Base-by-base conservation (phyloP, 1,140 invertebrate species). In the Caenorhabditis briggsae region DNA sequence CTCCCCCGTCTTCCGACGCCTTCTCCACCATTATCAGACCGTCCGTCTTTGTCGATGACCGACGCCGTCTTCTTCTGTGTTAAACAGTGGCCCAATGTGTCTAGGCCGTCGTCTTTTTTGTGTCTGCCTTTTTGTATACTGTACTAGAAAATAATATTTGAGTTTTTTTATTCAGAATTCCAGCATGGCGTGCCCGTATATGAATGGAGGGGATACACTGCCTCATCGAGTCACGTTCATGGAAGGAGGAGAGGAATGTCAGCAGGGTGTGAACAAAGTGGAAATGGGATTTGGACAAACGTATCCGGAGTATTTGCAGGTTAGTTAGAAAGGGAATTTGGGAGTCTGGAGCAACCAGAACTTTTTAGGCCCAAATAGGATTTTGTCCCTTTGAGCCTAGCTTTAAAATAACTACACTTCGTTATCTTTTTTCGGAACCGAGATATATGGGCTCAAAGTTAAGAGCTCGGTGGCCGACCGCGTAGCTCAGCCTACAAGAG, bases 241-340 rank as follows among this genome's bases (percentile, higher is more conserved):
- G 83, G 83, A 84, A n/a, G 56, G 56, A 65, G 83, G 59, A 50
- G 88, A 89, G 23, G 59, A 58, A 5, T n/a, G 89, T 25, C 89
- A 90, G 55, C 59, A 90, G 64, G 90, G 90, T 23, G 88, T 88
- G 33, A 91, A 91, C 65, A 91, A 91, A 58, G 90, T 89, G 3
- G 55, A 84, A 64, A 78, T 86, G 48, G 88, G 87, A 25, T 88
- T 88, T 46, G 90, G 90, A 58, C 78, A 86, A 8, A 91, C 90
- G 2, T 91, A 91, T 84, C 65, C 84, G 0, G 90, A 91, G n/a
- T 91, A 91, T 86, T 78, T 91, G n/a, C 89, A 90, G 89, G 90
- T 89, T 65, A 70, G 64, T 70, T 14, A 5, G 41, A 18, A 65
- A 65, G 64, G 41, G 18, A 12, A 50, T 48, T n/a, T n/a, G n/a